Percentiles rank a stretch among this genome's conserved stretches.
Evolutionary conservation across 2,797 vertebrate species (phyloP).

Genomic region (Liasis olivaceus): DNA sequence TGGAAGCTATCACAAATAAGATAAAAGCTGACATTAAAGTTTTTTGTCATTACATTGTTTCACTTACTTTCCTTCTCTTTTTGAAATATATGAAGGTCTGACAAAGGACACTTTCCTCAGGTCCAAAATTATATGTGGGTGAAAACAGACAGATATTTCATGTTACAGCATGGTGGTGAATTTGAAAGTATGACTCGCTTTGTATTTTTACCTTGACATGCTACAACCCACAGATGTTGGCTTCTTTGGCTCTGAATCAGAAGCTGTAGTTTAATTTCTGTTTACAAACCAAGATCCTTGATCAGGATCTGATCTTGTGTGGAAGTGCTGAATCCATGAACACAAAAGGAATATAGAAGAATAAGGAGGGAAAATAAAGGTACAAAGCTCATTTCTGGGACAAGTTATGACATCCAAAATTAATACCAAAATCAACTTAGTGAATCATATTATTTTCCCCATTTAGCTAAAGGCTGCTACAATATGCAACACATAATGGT

Average conservation of each 20-base stretch:
- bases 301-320: not conserved
- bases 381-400: not conserved
- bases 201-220: not conserved
- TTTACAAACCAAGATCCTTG: not conserved
- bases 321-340: not conserved
- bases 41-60: not conserved
- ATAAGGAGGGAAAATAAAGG: not conserved
- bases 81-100: not conserved
- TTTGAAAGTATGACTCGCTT: not conserved
- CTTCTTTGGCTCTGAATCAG: not conserved
- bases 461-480: not conserved
- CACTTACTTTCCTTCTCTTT: not conserved
- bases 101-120: not conserved
- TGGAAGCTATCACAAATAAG: not conserved
- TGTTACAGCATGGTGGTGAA: not conserved
- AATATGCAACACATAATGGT: not conserved
- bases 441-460: not conserved
- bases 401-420: not conserved
- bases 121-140: not conserved
- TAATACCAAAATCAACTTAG: not conserved
- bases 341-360: not conserved
- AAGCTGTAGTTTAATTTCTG: not conserved
- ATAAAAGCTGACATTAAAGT: constrained; percentile 6
- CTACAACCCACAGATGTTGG: not conserved
- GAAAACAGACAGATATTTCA: not conserved